Evolutionary conservation across 2,888 invertebrate genomes (phyloP).

Genomic region (Drosophila sordidapex): DNA sequence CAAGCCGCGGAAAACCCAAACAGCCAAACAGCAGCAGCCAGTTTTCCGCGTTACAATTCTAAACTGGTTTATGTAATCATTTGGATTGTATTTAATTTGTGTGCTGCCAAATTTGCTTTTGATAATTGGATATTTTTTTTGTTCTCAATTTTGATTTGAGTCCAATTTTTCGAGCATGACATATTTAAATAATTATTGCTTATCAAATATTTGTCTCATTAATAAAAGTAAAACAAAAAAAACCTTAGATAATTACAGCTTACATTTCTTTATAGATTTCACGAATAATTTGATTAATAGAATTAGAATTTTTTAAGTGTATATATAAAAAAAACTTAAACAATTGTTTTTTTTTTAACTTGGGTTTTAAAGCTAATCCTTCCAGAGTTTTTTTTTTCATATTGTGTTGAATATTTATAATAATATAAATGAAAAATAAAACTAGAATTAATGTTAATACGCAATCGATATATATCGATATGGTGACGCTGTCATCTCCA

Average conservation of each 20-base stretch:
- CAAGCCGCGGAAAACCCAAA: conserved; percentile 35
- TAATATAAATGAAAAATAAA: not conserved
- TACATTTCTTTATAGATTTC: not conserved
- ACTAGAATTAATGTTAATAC: not conserved
- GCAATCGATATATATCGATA: conserved; percentile 5
- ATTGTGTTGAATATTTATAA: not conserved
- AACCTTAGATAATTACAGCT: no score
- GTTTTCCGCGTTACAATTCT: conserved; percentile 47
- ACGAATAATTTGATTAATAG: not conserved
- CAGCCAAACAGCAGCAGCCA: conserved; percentile 9
- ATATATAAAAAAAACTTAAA: not conserved
- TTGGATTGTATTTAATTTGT: conserved; percentile 17
- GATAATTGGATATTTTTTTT: conserved; percentile 19
- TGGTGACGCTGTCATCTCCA: conserved; percentile 28
- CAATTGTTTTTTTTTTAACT: not conserved
- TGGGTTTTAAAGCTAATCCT: not conserved
- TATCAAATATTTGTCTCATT: not conserved
- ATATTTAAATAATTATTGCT: conserved; percentile 10
- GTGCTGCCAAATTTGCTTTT: conserved; percentile 17
- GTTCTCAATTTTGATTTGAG: not conserved
- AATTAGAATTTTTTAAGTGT: not conserved
- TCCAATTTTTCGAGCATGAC: conserved; percentile 3
- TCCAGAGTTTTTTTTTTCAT: not conserved
- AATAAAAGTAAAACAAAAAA: not conserved
- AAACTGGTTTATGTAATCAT: conserved; percentile 44